Base-by-base conservation (phyloP, 1,140 invertebrate species). In the Ceratina australensis region DNA sequence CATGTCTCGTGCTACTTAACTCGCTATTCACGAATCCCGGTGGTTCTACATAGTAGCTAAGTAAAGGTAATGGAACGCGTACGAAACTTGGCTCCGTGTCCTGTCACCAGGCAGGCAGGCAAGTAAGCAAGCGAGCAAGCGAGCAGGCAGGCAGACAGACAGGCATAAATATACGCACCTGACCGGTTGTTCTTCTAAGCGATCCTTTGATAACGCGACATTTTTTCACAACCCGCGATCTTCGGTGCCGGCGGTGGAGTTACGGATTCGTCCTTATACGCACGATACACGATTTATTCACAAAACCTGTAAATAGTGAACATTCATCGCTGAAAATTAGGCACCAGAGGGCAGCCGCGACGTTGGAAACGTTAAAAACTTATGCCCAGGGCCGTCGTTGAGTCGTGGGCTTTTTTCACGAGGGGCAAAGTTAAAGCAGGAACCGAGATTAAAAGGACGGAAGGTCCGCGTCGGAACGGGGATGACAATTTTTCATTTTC, bases 271-370 rank as follows among this genome's bases (percentile, higher is more conserved):
- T 64, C 64, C 63, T 68, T 79, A 73, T 75, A 79, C 65, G 57
- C 78, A 78, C 79, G 74, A 68, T 84, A 72, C 83, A 71, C 82
- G 75, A 56, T 85, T 85, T 84, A 85, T 85, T 85, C 83, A 81
- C 77, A 87, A 83, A 86, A 87, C 75, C 86, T 87, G 86, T 82
- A 87, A 88, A 88, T 88, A 88, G 86, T 84, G 78, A 83, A 88
- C 79, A 81, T 86, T 87, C 77, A 89, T 89, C 80, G 83, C 82
- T 89, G 84, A 87, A 89, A 87, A 87, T 91, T 86, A 82, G 79
- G 87, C 90, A 86, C 86, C 86, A 92, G 91, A 91, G 90, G 91
- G 90, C 91, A 87, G 88, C 72, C 71, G 77, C 78, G 69, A 82
- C 81, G 84, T 71, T 80, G 85, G 83, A 86, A 89, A 87, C 86